Percentiles rank a stretch among this genome's conserved stretches.
Conservation (phyloP, 2,888 invertebrate species). For the Ectemnius cavifrons region DNA sequence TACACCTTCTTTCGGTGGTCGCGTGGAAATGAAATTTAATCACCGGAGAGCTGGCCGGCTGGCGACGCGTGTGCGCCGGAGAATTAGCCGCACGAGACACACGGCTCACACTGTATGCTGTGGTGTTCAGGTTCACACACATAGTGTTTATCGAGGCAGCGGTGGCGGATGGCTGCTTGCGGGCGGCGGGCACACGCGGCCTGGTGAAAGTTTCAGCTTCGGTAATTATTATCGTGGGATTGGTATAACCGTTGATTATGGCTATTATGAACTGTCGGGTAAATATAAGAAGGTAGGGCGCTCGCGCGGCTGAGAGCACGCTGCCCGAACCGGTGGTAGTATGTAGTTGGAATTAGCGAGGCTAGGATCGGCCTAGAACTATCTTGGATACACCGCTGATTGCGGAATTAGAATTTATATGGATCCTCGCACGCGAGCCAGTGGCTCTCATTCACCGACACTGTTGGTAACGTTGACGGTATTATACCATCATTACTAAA, state of each 20-base stretch:
- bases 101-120: background rate
- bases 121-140: conserved; percentile 30
- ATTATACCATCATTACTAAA: no score
- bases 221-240: conserved; percentile 75
- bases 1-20: conserved; percentile 29
- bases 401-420: conserved; percentile 78
- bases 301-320: conserved; percentile 15
- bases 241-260: conserved; percentile 76
- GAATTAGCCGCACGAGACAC: conserved; percentile 64
- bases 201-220: conserved; percentile 57
- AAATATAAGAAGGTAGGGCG: conserved; percentile 74
- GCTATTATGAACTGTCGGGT: conserved; percentile 76
- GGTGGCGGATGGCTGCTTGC: background rate
- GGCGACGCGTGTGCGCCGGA: conserved; percentile 56
- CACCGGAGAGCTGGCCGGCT: conserved; percentile 35
- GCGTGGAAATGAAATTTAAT: conserved; percentile 58
- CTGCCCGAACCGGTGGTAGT: conserved; percentile 28
- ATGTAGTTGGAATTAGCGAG: conserved; percentile 73
- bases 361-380: conserved; percentile 75
- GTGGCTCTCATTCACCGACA: conserved; percentile 67
- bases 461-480: no score
- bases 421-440: conserved; percentile 76
- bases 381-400: conserved; percentile 76
- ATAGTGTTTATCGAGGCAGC: conserved; percentile 22
- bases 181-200: conserved; percentile 21